A percentile compares a stretch with the other conserved stretches of the same genome.
Conservation (phyloP, 2,888 invertebrate species). For the Epistrophe eligans region DNA sequence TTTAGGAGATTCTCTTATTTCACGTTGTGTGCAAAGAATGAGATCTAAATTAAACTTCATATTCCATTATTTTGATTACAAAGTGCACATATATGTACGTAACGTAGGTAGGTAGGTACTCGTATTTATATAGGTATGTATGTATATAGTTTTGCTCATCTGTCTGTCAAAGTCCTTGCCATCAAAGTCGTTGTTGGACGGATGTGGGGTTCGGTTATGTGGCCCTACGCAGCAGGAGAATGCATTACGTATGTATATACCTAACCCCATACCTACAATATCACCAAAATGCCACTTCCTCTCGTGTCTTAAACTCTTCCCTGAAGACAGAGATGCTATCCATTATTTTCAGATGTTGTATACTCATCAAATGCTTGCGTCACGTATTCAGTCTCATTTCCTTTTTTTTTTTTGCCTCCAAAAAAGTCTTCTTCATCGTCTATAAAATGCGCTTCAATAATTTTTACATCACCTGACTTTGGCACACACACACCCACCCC, state of each 20-base stretch:
- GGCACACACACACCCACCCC: background rate
- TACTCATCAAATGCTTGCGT: conserved; percentile 51
- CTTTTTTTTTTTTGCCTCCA: background rate
- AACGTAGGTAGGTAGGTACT: background rate
- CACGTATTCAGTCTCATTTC: conserved; percentile 61
- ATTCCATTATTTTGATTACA: conserved; percentile 65
- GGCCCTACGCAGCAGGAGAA: background rate
- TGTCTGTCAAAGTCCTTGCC: conserved; percentile 31
- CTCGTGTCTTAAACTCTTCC: conserved; percentile 16
- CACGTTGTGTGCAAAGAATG: conserved; percentile 5
- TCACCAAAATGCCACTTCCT: conserved; percentile 19
- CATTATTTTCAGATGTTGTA: conserved; percentile 61
- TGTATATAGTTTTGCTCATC: conserved; percentile 35
- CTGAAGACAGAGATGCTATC: conserved; percentile 26
- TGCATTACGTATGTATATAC: background rate
- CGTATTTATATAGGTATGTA: conserved; percentile 17
- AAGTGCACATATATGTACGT: conserved; percentile 48
- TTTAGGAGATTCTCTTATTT: background rate
- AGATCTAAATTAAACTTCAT: conserved; percentile 48
- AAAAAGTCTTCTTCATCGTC: conserved; percentile 22
- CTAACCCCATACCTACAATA: background rate
- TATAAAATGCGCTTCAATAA: conserved; percentile 63
- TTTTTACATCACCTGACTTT: conserved; percentile 51
- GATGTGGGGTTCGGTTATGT: background rate
- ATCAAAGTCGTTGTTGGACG: background rate